Evolutionary conservation across 2,113 vertebrate species (phyloP), one percentile per base, ranked within the genome.

Genomic region (Cavia aperea): DNA sequence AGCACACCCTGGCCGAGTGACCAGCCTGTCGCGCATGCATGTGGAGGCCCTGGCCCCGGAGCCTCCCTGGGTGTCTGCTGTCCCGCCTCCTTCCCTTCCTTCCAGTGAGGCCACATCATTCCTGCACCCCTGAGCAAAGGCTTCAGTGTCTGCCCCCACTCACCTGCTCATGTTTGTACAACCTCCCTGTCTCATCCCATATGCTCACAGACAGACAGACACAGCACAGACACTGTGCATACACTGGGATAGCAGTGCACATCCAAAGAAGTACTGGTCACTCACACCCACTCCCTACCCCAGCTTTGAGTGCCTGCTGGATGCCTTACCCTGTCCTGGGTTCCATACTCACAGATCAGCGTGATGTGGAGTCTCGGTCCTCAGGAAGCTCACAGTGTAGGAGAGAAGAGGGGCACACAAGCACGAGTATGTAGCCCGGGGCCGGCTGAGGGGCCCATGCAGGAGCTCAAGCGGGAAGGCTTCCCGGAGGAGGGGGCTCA

Each of bases 21-120:
- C n/a, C 36, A 4, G 23, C 43, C 56, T 3, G 33, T 0, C 15
- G 10, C 11, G 1, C 60, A 0, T 23, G 5, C 1, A 2, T 46
- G 6, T 56, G 10, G 62, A 39, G 60, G 54, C 66, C 26, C 5
- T 0, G 26, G 46, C 39, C 29, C n/a, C 5, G 10, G 75, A 56
- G 72, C n/a, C 49, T 68, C 29, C 24, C 2, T 39, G 43, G 26
- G n/a, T 39, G 6, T 33, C 36, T 33, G 54, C 18, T 51, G 6
- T 26, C 5, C 66, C 2, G 23, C 12, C 66, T 6, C 1, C 14
- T 7, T 29, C 26, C 21, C 56, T 75, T 24, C 51, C 33, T 2
- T 9, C 43, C 36, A 6, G 6, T 26, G 6, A 6, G 3, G 13
- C 46, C 4, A 1, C 12, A 23, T 79, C 23, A 1, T 86, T 79